phyloP scores from a whole-genome alignment of 2,888 invertebrate genomes.

The Eremobia ochroleuca region DNA sequence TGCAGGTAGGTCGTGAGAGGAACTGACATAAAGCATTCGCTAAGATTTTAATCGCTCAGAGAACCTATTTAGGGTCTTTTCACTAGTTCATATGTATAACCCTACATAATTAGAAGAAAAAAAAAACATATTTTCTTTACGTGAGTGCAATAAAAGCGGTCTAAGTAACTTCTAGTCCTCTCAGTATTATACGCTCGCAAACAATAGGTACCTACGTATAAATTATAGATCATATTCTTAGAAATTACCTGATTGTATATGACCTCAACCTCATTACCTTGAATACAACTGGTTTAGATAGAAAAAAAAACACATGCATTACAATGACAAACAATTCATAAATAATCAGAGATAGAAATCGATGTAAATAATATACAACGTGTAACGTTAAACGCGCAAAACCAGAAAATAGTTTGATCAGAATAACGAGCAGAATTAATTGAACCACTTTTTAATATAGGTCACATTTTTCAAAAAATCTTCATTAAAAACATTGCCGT shows the following conservation, averaged over 20 bases:
- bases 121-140: not conserved
- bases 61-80: not conserved
- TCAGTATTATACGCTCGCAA: not conserved
- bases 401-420: too few species aligned
- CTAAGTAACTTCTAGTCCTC: not conserved
- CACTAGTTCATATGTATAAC: not conserved
- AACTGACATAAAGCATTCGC: not conserved
- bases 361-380: conserved; percentile 1
- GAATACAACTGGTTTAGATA: conserved; percentile 36
- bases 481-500: too few species aligned
- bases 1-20: not conserved
- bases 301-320: conserved; percentile 3
- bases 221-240: not conserved
- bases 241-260: conserved; percentile 13
- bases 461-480: too few species aligned
- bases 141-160: not conserved
- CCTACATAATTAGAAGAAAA: not conserved
- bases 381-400: too few species aligned
- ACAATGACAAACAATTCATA: not conserved
- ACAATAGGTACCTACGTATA: not conserved
- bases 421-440: too few species aligned
- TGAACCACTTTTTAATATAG: too few species aligned
- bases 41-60: not conserved
- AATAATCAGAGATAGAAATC: not conserved
- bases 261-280: conserved; percentile 48